Evolutionary conservation across 2,113 vertebrate genomes (phyloP), one percentile per base, ranked within the genome.

Genomic region (Lonchura striata): DNA sequence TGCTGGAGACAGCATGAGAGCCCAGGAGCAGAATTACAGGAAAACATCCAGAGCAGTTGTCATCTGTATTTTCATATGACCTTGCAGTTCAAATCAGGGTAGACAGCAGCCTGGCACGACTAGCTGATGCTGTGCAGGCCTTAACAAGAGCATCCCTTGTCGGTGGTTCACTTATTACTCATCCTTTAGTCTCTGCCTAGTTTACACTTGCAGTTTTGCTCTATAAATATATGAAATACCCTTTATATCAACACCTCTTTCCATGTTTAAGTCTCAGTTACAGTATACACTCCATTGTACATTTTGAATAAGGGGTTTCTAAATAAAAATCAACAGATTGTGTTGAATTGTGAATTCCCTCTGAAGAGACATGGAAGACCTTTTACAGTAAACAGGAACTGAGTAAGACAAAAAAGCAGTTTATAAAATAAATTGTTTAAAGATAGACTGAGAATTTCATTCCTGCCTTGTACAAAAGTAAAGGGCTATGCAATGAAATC

Each of bases 331-430:
- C 88, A 66, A 53, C 82, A 94, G 86, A 86, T 83, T 95, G 80
- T 80, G 59, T 77, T 86, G 68, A 49, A 53, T 54, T 5, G 9
- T 82, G 72, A 96, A 86, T 57, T 94, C 80, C 50, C 66, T 86
- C 80, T 77, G 50, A 90, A 80, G 44, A 86, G 71, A 65, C 54
- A 60, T 41, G 44, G 80, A 90, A 83, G 28, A 41, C 65, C 71
- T 82, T 82, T 90, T 60, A 76, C 61, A 46, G 76, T 86, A 92
- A 95, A 86, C 86, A 90, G 93, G 86, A 95, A 95, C 88, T 95
- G 86, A 95, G 44, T 82, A 92, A 94, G 54, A 84, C 37, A 85
- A 69, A 76, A 82, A 82, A 88, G 33, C 37, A 76, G 49, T 49
- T 71, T 80, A 72, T 71, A 80, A 90, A 82, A 49, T 25, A 76